phyloP scores from a whole-genome alignment of 2,113 vertebrate genomes.

The Pampusana beccarii region DNA sequence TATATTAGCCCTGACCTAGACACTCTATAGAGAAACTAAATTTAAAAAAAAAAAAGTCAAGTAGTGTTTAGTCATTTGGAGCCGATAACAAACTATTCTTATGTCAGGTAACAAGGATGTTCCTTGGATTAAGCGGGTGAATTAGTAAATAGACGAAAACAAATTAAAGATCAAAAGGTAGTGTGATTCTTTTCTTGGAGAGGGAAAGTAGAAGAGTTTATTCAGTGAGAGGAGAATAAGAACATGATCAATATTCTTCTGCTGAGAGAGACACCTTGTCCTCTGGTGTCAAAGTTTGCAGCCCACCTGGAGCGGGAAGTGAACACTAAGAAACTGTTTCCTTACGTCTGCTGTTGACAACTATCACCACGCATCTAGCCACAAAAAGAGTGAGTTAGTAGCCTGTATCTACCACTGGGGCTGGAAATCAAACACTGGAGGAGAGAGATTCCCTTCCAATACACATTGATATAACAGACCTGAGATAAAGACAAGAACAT shows the following conservation, averaged over 20 bases:
- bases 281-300: neutral
- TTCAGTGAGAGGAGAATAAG: neutral
- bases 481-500: neutral
- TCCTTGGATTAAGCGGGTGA: neutral
- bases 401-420: neutral
- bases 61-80: neutral
- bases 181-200: neutral
- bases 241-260: too few species aligned
- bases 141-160: neutral
- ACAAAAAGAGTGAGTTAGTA: neutral
- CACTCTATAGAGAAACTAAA: neutral
- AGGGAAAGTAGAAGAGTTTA: neutral
- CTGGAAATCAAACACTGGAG: neutral
- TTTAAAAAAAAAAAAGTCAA: neutral
- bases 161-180: neutral
- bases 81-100: neutral
- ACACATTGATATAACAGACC: neutral
- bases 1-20: neutral
- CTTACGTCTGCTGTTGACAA: neutral
- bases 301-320: neutral
- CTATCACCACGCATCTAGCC: neutral
- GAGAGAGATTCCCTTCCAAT: neutral
- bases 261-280: neutral
- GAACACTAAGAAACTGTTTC: neutral
- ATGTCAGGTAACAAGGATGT: neutral